Conservation (phyloP, 2,113 vertebrate species). For the Eurypyga helias region DNA sequence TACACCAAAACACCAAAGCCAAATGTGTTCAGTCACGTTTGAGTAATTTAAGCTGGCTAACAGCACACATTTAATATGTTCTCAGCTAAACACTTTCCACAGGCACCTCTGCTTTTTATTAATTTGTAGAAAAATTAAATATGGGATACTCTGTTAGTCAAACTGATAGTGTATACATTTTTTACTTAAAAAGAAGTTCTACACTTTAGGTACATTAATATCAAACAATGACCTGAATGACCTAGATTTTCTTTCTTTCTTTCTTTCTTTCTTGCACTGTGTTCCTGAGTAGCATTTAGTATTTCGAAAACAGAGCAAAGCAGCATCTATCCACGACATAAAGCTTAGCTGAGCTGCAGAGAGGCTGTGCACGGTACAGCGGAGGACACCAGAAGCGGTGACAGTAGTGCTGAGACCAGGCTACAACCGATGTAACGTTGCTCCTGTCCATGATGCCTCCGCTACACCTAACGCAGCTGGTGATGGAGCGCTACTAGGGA, state of each 20-base stretch:
- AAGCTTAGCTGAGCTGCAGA: neutral
- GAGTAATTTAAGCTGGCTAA: neutral
- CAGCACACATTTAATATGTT: neutral
- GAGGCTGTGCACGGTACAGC: neutral
- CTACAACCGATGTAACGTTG: neutral
- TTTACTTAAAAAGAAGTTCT: neutral
- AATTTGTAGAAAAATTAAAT: neutral
- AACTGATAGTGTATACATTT: neutral
- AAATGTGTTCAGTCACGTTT: neutral
- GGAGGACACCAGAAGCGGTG: neutral
- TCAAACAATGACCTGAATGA: neutral
- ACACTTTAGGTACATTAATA: neutral
- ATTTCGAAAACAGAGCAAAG: neutral
- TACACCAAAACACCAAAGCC: neutral
- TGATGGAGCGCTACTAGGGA: neutral
- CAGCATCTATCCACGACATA: neutral
- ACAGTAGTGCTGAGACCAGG: neutral
- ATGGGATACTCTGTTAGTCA: neutral
- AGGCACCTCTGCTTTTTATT: neutral
- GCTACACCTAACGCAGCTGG: neutral
- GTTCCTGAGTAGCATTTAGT: neutral
- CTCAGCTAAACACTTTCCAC: neutral
- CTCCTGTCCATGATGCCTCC: neutral
- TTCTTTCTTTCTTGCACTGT: neutral
- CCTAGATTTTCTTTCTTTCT: neutral